Base-by-base conservation (phyloP, 2,888 invertebrate species). In the Agrenia bidenticulata region DNA sequence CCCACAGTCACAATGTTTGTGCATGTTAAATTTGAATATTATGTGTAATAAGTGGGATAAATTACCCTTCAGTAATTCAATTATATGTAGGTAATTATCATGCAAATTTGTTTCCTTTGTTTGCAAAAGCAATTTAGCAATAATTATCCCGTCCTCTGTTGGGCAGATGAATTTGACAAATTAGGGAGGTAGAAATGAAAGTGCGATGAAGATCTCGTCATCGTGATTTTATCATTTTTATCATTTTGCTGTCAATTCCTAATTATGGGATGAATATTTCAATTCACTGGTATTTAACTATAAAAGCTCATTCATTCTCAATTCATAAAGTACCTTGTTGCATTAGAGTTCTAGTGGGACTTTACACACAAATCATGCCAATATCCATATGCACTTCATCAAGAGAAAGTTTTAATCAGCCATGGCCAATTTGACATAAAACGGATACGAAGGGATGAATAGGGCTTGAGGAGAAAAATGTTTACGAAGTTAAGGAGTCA, bases 121-220 rank as follows among this genome's bases (percentile, higher is more conserved):
- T 55, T 55, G 55, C 26, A 11, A 26, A 55, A 55, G 55, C 26
- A 24, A 55, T 55, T 55, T 55, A 27, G 9, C n/a, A 45, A 45
- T 45, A 15, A 45, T 19, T 45, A 15, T 5, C 45, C 19, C 45
- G 45, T 19, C 15, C 45, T 45, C 45, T 5, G 45, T 19, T 45
- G 5, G 45, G 19, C 9, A 45, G 4, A 9, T 45, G 19, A 5
- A 15, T 45, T 45, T 51, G 51, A 51, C 51, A 51, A 51, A 51
- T 51, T 51, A 51, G 51, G 51, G n/a, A 24, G 19, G 51, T 17
- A 51, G 19, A 51, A 51, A 51, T 23, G 51, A 51, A 51, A 51
- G 51, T 51, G 13, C 5, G 45, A 45, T 45, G 45, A 45, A 45
- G 45, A 45, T 45, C 45, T 17, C 45, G 19, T 45, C 45, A 45